A percentile compares a stretch with the other conserved stretches of the same genome.
These are phyloP conservation scores for Sparidentex hasta DNA, from an alignment of 2,797 vertebrate species.

Conservation along the genomic window DNA sequence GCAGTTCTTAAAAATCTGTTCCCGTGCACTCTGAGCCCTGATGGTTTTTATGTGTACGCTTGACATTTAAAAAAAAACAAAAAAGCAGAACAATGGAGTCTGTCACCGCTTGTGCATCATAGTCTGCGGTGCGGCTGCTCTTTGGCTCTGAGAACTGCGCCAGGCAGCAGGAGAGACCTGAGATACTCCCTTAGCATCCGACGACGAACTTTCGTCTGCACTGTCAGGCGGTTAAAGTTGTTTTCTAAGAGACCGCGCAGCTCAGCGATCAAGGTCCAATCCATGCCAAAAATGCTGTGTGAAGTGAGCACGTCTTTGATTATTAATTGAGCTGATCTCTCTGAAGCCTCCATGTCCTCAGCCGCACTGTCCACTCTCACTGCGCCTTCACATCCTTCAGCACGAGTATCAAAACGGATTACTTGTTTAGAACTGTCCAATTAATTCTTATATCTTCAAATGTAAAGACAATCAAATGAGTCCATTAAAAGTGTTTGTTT, in stretches of 20 bases:
- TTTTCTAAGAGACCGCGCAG: background rate
- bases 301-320: background rate
- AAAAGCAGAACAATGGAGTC: slow-evolving; percentile 24
- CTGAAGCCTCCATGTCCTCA: background rate
- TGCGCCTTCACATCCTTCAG: background rate
- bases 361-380: background rate
- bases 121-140: slow-evolving; percentile 33
- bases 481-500: background rate
- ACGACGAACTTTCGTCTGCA: background rate
- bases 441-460: background rate
- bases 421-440: background rate
- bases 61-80: slow-evolving; percentile 47
- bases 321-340: background rate
- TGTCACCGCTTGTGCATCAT: slow-evolving; percentile 28
- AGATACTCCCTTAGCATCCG: background rate
- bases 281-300: background rate
- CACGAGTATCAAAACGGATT: background rate
- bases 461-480: background rate
- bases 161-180: slow-evolving; percentile 15
- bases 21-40: background rate
- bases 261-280: background rate
- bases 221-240: background rate
- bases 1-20: background rate
- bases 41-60: slow-evolving; percentile 13
- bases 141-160: slow-evolving; percentile 36